Conservation (phyloP, 1,140 invertebrate genomes). For the Rhagoletis zephyria region DNA sequence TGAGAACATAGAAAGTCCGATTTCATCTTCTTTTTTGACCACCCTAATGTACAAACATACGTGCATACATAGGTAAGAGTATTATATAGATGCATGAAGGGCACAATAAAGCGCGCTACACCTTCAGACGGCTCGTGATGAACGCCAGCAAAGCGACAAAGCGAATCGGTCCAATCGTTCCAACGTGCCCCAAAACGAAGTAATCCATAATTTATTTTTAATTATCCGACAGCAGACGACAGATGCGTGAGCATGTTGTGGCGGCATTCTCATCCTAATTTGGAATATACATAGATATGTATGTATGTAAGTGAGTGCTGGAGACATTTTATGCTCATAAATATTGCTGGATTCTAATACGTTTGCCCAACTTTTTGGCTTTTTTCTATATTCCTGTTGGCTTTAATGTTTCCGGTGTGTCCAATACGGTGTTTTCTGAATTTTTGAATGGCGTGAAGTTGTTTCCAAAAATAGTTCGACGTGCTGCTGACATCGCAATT, state of each 20-base stretch:
- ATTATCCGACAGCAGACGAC: slow-evolving; percentile 40
- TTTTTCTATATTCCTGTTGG: slow-evolving; percentile 25
- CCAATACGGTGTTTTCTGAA: slow-evolving; percentile 7
- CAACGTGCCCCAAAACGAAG: slow-evolving; percentile 24
- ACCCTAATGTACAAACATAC: no score
- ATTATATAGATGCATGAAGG: no score
- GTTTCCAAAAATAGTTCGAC: slow-evolving; percentile 1
- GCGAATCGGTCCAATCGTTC: not conserved
- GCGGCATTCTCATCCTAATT: slow-evolving; percentile 9
- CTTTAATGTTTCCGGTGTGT: slow-evolving; percentile 46
- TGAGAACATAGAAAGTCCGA: no score
- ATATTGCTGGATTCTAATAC: slow-evolving; percentile 29
- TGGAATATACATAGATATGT: not conserved
- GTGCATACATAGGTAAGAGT: no score
- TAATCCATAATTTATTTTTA: slow-evolving; percentile 53
- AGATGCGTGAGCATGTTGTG: not conserved
- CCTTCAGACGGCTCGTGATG: not conserved
- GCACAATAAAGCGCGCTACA: no score
- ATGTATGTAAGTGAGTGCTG: not conserved
- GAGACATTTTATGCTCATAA: slow-evolving; percentile 21
- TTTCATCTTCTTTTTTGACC: no score
- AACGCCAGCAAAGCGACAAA: not conserved
- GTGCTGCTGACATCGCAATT: not conserved
- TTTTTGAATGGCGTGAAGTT: slow-evolving; percentile 6
- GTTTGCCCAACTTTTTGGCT: not conserved